Evolutionary conservation across 2,797 vertebrate genomes (phyloP).

Genomic region (Pseudochirops corinnae): DNA sequence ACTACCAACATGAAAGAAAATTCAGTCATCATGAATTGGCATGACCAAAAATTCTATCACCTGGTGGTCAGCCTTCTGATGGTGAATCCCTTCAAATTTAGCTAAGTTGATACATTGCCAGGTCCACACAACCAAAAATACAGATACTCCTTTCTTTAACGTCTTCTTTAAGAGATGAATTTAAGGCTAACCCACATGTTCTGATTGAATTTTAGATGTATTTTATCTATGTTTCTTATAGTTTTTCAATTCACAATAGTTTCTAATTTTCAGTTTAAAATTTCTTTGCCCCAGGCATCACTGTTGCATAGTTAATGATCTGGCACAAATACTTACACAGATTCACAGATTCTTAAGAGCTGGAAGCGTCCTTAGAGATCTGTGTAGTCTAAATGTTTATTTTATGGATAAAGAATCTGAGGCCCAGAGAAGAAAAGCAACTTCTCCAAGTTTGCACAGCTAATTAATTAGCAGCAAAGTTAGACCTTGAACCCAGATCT

Average conservation of each 20-base stretch:
- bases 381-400: neutral
- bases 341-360: neutral
- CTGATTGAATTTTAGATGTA: neutral
- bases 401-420: neutral
- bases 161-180: neutral
- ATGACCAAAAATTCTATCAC: neutral
- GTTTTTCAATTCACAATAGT: neutral
- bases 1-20: neutral
- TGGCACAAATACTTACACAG: conserved; percentile 18
- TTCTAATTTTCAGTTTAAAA: conserved; percentile 14
- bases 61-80: neutral
- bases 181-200: neutral
- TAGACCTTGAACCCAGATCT: neutral
- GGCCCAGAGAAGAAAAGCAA: neutral
- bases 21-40: neutral
- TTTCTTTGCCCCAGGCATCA: conserved; percentile 35
- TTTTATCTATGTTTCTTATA: neutral
- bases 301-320: neutral
- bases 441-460: neutral
- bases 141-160: neutral
- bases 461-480: neutral
- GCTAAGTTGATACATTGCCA: neutral
- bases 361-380: neutral
- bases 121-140: neutral
- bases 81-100: neutral